Evolutionary conservation across 2,888 invertebrate genomes (phyloP), one percentile per base, ranked within the genome.

Genomic region (Chymomyza caudatula): DNA sequence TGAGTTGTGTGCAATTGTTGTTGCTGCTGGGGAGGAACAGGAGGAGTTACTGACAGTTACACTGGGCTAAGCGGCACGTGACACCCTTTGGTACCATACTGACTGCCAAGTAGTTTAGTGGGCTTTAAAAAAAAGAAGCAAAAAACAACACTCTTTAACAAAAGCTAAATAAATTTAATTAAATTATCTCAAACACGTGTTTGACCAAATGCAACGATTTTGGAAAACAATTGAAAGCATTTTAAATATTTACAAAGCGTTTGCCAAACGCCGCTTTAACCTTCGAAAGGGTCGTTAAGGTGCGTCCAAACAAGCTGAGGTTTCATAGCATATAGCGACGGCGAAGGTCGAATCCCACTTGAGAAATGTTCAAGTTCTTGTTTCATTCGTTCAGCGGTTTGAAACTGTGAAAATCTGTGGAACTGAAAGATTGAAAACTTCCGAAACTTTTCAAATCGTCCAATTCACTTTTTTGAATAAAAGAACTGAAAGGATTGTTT

Each of bases 181-280:
- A 83, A 87, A 87, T 88, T 87, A 88, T 87, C 85, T 74, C 65
- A 65, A 88, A 81, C 88, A 88, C 88, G 87, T 88, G 88, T 83
- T 86, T 85, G 86, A 77, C 87, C 87, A 88, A 86, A 86, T 88
- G 88, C 87, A 85, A 76, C 76, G 84, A 87, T 86, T 88, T 83
- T 67, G 55, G 64, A 47, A 79, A 84, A 87, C 85, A 87, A 87
- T 79, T 59, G 77, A 67, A 70, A 64, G 68, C 67, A 79, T 87
- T 78, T 85, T 81, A 77, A 86, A 87, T 87, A 76, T 85, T 87
- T 78, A 76, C 76, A 67, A 72, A 70, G 74, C 70, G 74, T 56
- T 74, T 60, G 65, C 81, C 82, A 17, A n/a, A 17, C 29, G 37
- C 19, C 55, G 19, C 15, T 54, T 17, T 25, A 17, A 23, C 29